These are phyloP conservation scores for Rhyacophila evoluta DNA, from an alignment of 2,888 invertebrate species.

Conservation along the genomic window DNA sequence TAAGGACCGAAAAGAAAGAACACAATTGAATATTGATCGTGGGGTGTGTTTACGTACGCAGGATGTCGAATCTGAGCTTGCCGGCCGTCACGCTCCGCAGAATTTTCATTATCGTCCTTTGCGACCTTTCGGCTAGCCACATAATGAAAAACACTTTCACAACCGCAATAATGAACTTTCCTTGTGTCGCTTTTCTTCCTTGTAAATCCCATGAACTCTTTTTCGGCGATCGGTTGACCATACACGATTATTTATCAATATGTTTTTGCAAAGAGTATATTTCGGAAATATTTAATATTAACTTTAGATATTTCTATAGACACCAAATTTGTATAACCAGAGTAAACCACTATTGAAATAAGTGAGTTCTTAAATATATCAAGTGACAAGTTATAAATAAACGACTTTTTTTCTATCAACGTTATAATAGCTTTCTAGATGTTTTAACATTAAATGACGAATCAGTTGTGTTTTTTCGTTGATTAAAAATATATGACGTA, in stretches of 20 bases:
- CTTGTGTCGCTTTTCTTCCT: neutral
- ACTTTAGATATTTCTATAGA: too few relatives aligned
- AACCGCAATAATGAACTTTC: constrained; percentile 36
- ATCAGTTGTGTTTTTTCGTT: too few relatives aligned
- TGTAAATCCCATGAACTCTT: neutral
- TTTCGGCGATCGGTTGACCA: neutral
- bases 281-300: too few relatives aligned
- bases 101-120: constrained; percentile 40
- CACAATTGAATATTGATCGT: constrained; percentile 35
- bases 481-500: too few relatives aligned
- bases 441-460: too few relatives aligned
- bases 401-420: too few relatives aligned
- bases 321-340: too few relatives aligned
- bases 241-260: neutral
- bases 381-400: too few relatives aligned
- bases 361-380: too few relatives aligned
- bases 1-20: constrained; percentile 28
- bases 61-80: constrained; percentile 20
- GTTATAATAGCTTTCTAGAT: too few relatives aligned
- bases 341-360: too few relatives aligned
- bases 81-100: constrained; percentile 34
- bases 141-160: constrained; percentile 44
- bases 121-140: constrained; percentile 31
- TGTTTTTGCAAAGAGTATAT: too few relatives aligned
- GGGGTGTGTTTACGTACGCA: constrained; percentile 13